Evolutionary conservation across 1,140 invertebrate genomes (phyloP).

Genomic region (Lucilia sericata): DNA sequence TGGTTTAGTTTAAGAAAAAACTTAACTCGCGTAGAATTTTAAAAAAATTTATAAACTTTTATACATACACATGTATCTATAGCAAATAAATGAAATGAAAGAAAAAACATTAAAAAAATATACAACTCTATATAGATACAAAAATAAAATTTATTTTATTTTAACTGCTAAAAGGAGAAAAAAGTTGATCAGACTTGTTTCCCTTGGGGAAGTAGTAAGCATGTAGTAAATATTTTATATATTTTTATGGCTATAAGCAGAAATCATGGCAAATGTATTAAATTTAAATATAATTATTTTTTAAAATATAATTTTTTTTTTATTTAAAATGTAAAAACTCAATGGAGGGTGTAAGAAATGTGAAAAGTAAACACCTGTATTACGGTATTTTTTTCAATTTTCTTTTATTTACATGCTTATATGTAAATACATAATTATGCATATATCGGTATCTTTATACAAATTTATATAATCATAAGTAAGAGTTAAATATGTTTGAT

Average conservation of each 20-base stretch:
- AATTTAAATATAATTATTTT: background rate
- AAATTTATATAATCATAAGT: too few species aligned
- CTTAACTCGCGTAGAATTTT: background rate
- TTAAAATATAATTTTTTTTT: too few species aligned
- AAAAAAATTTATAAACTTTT: background rate
- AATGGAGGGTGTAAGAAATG: conserved; percentile 9
- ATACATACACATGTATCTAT: background rate
- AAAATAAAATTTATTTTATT: background rate
- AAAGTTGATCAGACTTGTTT: background rate
- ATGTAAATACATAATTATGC: background rate
- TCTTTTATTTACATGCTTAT: background rate
- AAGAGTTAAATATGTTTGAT: background rate
- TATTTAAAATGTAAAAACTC: background rate
- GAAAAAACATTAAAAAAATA: background rate
- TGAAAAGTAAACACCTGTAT: conserved; percentile 1
- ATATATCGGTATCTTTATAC: too few species aligned
- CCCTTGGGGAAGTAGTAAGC: background rate
- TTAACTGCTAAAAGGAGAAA: background rate
- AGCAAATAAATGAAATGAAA: background rate
- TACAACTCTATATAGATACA: background rate
- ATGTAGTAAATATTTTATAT: background rate
- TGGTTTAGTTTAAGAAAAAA: background rate
- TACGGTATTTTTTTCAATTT: background rate
- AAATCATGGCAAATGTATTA: background rate
- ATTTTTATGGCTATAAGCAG: background rate